Base-by-base conservation (phyloP, 2,113 vertebrate genomes). In the Bubo blakistoni region DNA sequence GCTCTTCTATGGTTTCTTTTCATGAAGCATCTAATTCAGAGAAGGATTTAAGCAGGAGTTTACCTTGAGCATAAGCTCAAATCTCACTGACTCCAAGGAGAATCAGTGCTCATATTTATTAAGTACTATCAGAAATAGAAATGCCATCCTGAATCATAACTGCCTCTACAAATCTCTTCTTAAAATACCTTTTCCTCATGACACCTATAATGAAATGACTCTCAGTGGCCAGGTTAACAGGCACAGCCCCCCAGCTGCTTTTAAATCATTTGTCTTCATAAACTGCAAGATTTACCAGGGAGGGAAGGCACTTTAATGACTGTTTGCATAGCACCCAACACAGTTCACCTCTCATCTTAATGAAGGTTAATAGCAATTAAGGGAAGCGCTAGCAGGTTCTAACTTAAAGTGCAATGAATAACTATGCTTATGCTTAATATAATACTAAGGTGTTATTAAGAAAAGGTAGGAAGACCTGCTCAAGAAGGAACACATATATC, bases 341-440 rank as follows among this genome's bases (percentile, higher is more conserved):
- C n/a, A 84, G 72, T 47, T 92, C 81, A 86, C 51, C 42, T 92
- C 91, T 72, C 69, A 36, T 79, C 73, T 86, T 82, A 82, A 91
- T 76, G 36, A 89, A 91, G 61, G 91, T 76, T 94, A 89, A 84
- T 9, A 91, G 52, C 69, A 91, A 89, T 91, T 91, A 91, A 84
- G 20, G 36, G 65, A 84, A 81, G 51, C 4, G 1, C 26, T 51
- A 51, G 47, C 47, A 74, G 42, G 13, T 30, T 81, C 47, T 69
- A 69, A 42, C 65, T 83, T 66, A 58, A 88, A 90, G 49, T 17
- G 79, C 46, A 81, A 40, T 8, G 5, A 62, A 63, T 69, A 61
- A 34, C 49, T 44, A 20, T 34, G 20, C 34, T 74, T 81, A 61
- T 49, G 20, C 34, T 74, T 81, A 65, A 46, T 38, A 52, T 34